Percentiles rank a stretch among this genome's conserved stretches.
Evolutionary conservation across 2,888 invertebrate genomes (phyloP).

Genomic region (Scaptomyza reducta): DNA sequence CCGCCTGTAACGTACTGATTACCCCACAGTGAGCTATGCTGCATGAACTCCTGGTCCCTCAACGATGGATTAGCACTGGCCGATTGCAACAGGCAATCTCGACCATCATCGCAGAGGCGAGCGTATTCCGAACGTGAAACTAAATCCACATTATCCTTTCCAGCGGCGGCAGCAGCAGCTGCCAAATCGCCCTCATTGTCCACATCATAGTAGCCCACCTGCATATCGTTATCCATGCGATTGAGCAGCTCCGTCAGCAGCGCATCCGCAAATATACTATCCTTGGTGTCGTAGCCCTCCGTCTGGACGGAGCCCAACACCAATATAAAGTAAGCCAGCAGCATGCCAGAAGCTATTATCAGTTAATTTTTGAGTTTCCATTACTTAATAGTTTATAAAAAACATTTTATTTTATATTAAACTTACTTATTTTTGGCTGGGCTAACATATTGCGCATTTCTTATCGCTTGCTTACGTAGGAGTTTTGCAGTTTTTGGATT

Average conservation of each 20-base stretch:
- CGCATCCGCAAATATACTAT: constrained; percentile 88
- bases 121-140: constrained; percentile 89
- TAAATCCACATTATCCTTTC: constrained; percentile 80
- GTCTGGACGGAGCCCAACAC: constrained; percentile 29
- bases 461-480: constrained; percentile 48
- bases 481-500: constrained; percentile 15
- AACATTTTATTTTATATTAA: neutral
- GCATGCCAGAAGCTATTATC: constrained; percentile 31
- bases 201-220: constrained; percentile 85
- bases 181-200: constrained; percentile 78
- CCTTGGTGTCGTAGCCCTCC: constrained; percentile 83
- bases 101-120: constrained; percentile 86
- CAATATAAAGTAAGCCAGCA: constrained; percentile 41
- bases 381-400: neutral
- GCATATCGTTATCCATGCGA: constrained; percentile 90
- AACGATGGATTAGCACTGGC: constrained; percentile 87
- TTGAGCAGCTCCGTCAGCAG: constrained; percentile 91
- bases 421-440: constrained; percentile 39
- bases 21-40: constrained; percentile 91
- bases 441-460: constrained; percentile 63
- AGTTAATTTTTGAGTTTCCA: neutral
- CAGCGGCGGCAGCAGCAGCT: constrained; percentile 34
- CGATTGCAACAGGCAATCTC: constrained; percentile 61
- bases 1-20: constrained; percentile 91
- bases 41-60: constrained; percentile 94